Evolutionary conservation across 2,797 vertebrate genomes (phyloP), one percentile per base, ranked within the genome.

Genomic region (Limosa lapponica): DNA sequence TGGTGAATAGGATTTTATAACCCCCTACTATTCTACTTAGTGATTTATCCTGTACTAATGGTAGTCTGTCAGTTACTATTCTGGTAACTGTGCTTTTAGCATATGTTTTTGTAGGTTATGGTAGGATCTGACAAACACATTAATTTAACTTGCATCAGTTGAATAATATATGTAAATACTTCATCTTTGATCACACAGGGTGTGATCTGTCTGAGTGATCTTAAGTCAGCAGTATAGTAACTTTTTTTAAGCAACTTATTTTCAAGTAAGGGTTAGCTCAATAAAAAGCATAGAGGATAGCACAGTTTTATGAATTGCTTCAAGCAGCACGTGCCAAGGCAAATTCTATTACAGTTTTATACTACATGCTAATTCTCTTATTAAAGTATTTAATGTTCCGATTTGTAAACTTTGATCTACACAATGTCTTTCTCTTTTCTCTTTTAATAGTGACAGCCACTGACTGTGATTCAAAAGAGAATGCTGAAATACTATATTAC

Each of bases 381-480:
- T 82, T 61, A 34, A 57, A 69, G 34, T 34, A 51, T 10, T 82
- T 84, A 61, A 22, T 37, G 16, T 82, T 92, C 61, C 41, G 67
- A 1, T 71, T 82, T 19, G 11, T 41, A 48, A 19, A 67, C 24
- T 81, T 75, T 51, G 62, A 82, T 73, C 34, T 84, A 30, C 23
- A 9, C 44, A 30, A 8, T 92, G 36, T 78, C 34, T 71, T 77
- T 86, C 20, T 83, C 32, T 80, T 81, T 80, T 81, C 49, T 87
- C 9, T 93, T 37, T 86, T 78, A 51, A 66, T 62, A 99, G 99
- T 99, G 96, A 98, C 98, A 30, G 99, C 99, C 95, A 99, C 94
- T 27, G 99, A 99, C 97, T 99, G 99, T 20, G 99, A 99, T 97
- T 99, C 99, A 0, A 98, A 98, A 71, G 96, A 98, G 95, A 99